Conservation (phyloP, 2,797 vertebrate genomes). For the Propithecus deckenii region DNA sequence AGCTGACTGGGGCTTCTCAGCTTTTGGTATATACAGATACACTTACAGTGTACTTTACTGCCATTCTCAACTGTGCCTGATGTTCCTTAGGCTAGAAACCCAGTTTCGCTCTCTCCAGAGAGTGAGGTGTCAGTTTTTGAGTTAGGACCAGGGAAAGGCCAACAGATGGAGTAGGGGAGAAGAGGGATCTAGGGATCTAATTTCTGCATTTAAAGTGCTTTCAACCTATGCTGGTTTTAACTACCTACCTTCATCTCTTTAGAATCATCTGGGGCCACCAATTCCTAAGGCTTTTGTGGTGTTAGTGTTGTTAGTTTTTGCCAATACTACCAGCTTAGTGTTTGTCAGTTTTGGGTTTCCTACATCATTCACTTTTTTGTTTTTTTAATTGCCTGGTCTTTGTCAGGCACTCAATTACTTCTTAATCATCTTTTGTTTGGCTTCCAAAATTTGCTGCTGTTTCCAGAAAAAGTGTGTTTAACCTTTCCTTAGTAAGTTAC, state of each 20-base stretch:
- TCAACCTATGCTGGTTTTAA: not conserved
- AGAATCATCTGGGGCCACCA: not conserved
- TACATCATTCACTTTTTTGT: not conserved
- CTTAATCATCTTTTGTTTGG: not conserved
- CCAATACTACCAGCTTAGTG: not conserved
- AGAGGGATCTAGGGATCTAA: not conserved
- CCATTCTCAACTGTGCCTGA: not conserved
- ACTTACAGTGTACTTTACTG: not conserved
- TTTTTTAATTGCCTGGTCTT: not conserved
- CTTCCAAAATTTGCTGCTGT: not conserved
- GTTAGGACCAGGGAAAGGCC: not conserved
- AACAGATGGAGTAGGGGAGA: not conserved
- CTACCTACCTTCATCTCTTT: not conserved
- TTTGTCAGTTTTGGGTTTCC: not conserved
- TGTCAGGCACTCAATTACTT: not conserved
- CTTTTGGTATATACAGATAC: not conserved
- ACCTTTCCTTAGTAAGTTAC: not conserved
- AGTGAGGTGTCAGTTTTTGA: not conserved
- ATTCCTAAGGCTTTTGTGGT: not conserved
- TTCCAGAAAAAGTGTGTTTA: slow-evolving; percentile 40
- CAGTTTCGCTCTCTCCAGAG: not conserved
- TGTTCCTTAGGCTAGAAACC: not conserved
- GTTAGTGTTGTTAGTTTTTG: not conserved
- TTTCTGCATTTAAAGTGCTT: not conserved
- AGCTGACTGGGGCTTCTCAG: not conserved